These are phyloP conservation scores for Coleophora flavipennella DNA, from an alignment of 2,888 invertebrate genomes.

Conservation along the genomic window DNA sequence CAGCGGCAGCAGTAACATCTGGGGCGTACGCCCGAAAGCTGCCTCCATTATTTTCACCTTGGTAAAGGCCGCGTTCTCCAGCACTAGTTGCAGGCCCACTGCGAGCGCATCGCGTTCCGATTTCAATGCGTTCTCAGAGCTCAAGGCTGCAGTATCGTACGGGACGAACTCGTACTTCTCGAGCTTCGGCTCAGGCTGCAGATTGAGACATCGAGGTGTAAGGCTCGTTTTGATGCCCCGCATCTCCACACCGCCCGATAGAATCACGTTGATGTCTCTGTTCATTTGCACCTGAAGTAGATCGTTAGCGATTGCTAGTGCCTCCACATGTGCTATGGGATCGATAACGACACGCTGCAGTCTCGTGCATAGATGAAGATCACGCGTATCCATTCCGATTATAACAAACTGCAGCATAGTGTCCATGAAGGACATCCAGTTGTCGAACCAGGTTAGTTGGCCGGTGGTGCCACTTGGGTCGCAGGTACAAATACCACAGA, in stretches of 20 bases:
- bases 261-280: conserved; percentile 79
- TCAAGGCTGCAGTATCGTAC: conserved; percentile 67
- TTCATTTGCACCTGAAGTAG: conserved; percentile 78
- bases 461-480: conserved; percentile 81
- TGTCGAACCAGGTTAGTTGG: conserved; percentile 86
- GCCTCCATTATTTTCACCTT: conserved; percentile 86
- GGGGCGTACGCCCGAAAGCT: conserved; percentile 73
- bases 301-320: conserved; percentile 69
- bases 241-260: conserved; percentile 89
- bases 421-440: conserved; percentile 97
- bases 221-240: conserved; percentile 91
- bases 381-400: conserved; percentile 80
- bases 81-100: conserved; percentile 78
- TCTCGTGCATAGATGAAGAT: conserved; percentile 89
- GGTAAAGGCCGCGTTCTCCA: conserved; percentile 82
- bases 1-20: conserved; percentile 75
- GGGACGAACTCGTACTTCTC: conserved; percentile 89
- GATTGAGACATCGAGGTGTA: conserved; percentile 85
- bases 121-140: conserved; percentile 73
- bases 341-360: conserved; percentile 86
- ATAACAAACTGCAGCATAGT: conserved; percentile 96
- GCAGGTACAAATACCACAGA: conserved; percentile 84
- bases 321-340: conserved; percentile 71
- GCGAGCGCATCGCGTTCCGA: conserved; percentile 77
- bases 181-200: conserved; percentile 85